A percentile compares a stretch with the other conserved stretches of the same genome.
Evolutionary conservation across 2,888 invertebrate genomes (phyloP).

Genomic region (Perdita meconis): DNA sequence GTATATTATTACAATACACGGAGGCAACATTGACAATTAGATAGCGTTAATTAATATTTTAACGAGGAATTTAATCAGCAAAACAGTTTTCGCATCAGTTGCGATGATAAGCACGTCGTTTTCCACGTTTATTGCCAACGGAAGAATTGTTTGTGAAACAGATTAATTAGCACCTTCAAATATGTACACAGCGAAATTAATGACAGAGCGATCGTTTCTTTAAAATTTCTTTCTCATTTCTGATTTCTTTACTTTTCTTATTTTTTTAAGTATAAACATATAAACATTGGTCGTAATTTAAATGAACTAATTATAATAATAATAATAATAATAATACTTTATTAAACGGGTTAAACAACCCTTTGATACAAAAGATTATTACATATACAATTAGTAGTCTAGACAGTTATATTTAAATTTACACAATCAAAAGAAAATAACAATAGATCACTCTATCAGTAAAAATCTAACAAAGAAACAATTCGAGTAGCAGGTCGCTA

Average conservation of each 20-base stretch:
- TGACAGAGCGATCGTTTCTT: neutral
- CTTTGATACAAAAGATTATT: too few species aligned
- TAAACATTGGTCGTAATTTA: neutral
- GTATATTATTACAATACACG: conserved; percentile 1
- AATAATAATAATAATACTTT: too few species aligned
- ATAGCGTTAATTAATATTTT: conserved; percentile 79
- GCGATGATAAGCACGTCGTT: conserved; percentile 23
- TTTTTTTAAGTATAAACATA: too few species aligned
- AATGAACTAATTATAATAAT: neutral
- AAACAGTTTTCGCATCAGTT: conserved; percentile 69
- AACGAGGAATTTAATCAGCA: conserved; percentile 74
- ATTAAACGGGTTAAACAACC: too few species aligned
- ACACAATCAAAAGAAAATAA: too few species aligned
- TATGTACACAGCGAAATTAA: neutral
- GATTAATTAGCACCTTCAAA: conserved; percentile 29
- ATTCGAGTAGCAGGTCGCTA: too few species aligned
- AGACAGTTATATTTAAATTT: too few species aligned
- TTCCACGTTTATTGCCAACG: neutral
- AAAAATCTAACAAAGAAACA: too few species aligned
- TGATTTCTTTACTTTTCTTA: too few species aligned
- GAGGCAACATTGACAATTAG: conserved; percentile 73
- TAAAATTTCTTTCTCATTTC: neutral
- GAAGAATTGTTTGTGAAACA: conserved; percentile 24
- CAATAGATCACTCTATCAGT: too few species aligned
- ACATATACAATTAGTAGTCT: too few species aligned